Evolutionary conservation across 2,113 vertebrate genomes (phyloP).

Genomic region (Oreochromis spilurus): DNA sequence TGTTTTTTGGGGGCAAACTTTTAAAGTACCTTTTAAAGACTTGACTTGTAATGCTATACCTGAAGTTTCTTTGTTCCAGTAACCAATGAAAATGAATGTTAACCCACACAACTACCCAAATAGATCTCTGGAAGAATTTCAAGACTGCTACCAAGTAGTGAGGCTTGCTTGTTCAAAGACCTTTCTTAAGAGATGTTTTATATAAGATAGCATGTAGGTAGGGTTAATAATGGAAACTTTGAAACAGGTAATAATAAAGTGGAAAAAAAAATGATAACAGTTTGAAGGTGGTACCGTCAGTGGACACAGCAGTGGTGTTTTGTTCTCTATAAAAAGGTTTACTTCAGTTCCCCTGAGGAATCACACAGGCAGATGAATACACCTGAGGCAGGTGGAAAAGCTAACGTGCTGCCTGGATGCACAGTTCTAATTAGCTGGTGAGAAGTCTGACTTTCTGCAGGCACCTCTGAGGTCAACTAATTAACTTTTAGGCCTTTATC

Average conservation of each 20-base stretch:
- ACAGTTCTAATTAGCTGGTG: slow-evolving; percentile 20
- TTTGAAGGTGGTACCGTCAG: rapidly evolving
- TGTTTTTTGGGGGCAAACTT: background rate
- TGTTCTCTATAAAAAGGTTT: background rate
- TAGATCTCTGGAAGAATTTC: background rate
- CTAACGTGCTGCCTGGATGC: background rate
- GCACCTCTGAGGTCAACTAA: background rate
- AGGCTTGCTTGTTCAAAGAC: rapidly evolving
- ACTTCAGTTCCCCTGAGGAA: background rate
- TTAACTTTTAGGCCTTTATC: background rate
- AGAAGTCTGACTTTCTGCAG: background rate
- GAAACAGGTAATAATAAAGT: background rate
- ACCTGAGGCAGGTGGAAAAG: slow-evolving; percentile 26
- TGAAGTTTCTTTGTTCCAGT: rapidly evolving
- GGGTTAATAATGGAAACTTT: background rate
- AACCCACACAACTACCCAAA: background rate
- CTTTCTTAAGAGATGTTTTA: background rate
- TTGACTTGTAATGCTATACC: background rate
- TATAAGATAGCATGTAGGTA: background rate
- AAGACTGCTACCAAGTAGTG: background rate
- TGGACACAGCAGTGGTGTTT: background rate
- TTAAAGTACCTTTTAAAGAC: background rate
- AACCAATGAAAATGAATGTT: background rate
- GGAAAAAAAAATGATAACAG: rapidly evolving
- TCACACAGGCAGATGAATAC: background rate